A percentile compares a stretch with the other conserved stretches of the same genome.
phyloP scores from a whole-genome alignment of 2,113 vertebrate species.

The Scolopax mira region DNA sequence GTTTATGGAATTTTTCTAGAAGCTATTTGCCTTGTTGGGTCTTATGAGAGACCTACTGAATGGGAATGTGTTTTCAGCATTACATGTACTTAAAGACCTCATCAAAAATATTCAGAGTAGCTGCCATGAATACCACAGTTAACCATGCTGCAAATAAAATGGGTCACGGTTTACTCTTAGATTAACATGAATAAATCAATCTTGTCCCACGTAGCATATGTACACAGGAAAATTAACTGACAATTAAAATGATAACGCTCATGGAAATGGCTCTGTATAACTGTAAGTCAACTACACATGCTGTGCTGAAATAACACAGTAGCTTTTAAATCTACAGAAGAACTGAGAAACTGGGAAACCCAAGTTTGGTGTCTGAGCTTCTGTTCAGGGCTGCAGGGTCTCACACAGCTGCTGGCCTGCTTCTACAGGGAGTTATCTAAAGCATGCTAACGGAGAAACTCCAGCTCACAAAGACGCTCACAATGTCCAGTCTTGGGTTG shows the following conservation, averaged over 20 bases:
- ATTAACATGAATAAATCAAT: conserved; percentile 44
- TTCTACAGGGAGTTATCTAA: not conserved
- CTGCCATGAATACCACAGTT: conserved; percentile 58
- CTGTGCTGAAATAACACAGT: not conserved
- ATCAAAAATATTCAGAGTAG: conserved; percentile 69
- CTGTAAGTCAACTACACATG: not conserved
- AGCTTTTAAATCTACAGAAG: conserved; percentile 8
- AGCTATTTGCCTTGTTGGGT: conserved; percentile 52
- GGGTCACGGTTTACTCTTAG: conserved; percentile 41
- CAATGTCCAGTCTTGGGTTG: not conserved
- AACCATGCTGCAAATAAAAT: conserved; percentile 57
- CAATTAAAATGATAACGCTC: conserved; percentile 55
- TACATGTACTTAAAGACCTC: conserved; percentile 64
- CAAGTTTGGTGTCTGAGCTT: not conserved
- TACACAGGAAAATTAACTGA: conserved; percentile 56
- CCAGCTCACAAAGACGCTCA: not conserved
- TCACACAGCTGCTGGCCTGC: not conserved
- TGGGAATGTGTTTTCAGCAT: conserved; percentile 72
- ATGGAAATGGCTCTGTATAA: conserved; percentile 14
- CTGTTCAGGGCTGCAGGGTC: not conserved
- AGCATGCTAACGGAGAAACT: not conserved
- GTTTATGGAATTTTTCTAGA: conserved; percentile 74
- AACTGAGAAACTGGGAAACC: conserved; percentile 44
- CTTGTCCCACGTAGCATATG: not conserved
- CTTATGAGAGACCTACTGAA: conserved; percentile 60